A percentile compares a stretch with the other conserved stretches of the same genome.
These are phyloP conservation scores for Pogonus chalceus DNA, from an alignment of 1,140 invertebrate species.

Conservation along the genomic window DNA sequence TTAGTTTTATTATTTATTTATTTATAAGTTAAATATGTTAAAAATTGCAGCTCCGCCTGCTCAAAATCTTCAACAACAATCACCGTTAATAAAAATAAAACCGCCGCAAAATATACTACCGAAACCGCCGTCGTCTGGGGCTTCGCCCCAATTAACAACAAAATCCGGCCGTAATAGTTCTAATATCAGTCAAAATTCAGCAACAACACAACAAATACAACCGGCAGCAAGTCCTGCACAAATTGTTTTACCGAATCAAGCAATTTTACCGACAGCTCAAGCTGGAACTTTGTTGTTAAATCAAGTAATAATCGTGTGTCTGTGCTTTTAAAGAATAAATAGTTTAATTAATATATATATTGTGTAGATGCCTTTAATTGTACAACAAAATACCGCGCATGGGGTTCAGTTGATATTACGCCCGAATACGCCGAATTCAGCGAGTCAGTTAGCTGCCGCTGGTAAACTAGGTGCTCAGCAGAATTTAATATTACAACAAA, in stretches of 20 bases:
- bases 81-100: slow-evolving; percentile 31
- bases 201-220: neutral
- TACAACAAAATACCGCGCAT: slow-evolving; percentile 36
- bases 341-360: neutral
- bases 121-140: slow-evolving; percentile 31
- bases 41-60: slow-evolving; percentile 29
- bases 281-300: slow-evolving; percentile 2
- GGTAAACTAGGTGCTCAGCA: slow-evolving; percentile 19
- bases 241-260: slow-evolving; percentile 9
- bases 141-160: slow-evolving; percentile 30
- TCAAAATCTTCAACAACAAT: slow-evolving; percentile 31
- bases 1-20: slow-evolving; percentile 7
- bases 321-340: neutral
- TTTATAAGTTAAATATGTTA: neutral
- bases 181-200: neutral
- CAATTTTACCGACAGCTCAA: neutral
- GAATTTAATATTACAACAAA: slow-evolving; percentile 32
- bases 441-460: slow-evolving; percentile 34
- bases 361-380: slow-evolving; percentile 32
- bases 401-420: slow-evolving; percentile 42
- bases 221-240: neutral
- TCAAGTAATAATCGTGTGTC: too few species aligned
- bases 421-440: slow-evolving; percentile 38
- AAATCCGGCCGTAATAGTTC: slow-evolving; percentile 3
- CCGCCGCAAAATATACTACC: slow-evolving; percentile 35